phyloP scores from a whole-genome alignment of 2,113 vertebrate species.

The Petrocephalus zakoni region DNA sequence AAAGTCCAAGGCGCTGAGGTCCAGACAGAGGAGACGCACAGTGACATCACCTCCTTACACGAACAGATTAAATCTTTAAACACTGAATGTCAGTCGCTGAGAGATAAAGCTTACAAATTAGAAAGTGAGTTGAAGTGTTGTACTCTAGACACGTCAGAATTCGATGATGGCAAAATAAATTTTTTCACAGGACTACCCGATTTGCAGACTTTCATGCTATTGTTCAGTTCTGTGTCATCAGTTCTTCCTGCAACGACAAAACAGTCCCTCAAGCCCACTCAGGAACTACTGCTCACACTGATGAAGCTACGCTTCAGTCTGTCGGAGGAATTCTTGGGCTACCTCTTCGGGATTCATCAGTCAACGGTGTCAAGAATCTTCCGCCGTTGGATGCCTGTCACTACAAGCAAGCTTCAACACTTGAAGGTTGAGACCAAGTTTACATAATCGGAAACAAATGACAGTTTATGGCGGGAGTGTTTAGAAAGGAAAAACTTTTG shows the following conservation, averaged over 20 bases:
- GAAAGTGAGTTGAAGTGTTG: constrained; percentile 20
- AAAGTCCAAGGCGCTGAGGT: neutral
- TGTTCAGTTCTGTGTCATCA: constrained; percentile 26
- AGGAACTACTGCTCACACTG: constrained; percentile 24
- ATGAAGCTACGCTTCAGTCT: constrained; percentile 22
- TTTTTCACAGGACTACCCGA: constrained; percentile 3
- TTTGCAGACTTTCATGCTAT: constrained; percentile 16
- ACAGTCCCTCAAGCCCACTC: constrained; percentile 26
- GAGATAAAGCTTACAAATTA: constrained; percentile 22
- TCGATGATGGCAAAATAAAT: constrained; percentile 32
- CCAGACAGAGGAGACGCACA: neutral
- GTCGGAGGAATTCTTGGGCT: constrained; percentile 12
- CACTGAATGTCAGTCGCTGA: constrained; percentile 26
- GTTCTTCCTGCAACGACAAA: constrained; percentile 21
- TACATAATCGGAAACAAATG: neutral
- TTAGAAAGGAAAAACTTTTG: neutral
- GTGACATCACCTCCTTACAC: neutral
- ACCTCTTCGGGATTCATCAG: constrained; percentile 25
- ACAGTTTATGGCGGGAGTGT: neutral
- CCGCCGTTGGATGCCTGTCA: constrained; percentile 16
- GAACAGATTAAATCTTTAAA: neutral
- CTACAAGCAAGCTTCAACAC: constrained; percentile 18
- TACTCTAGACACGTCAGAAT: constrained; percentile 31
- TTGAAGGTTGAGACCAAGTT: neutral
- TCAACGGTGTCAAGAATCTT: constrained; percentile 23